Conservation (phyloP, 2,113 vertebrate genomes). For the Proteles cristata region DNA sequence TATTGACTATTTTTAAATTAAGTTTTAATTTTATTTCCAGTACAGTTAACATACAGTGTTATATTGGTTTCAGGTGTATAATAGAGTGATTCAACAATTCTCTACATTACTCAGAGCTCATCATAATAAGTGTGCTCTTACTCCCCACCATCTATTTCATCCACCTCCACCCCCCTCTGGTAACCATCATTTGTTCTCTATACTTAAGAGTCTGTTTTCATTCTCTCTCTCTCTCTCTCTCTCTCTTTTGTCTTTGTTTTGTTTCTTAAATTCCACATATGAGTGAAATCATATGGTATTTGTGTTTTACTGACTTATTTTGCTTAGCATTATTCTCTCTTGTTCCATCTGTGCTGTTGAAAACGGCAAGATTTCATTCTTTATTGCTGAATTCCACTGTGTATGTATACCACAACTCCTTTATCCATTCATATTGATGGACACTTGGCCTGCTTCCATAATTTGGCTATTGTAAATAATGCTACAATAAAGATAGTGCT, state of each 20-base stretch:
- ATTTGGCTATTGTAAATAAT: neutral
- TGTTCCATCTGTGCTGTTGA: neutral
- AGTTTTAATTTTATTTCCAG: neutral
- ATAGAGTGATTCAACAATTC: neutral
- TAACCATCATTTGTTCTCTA: neutral
- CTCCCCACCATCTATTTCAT: neutral
- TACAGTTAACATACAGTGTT: neutral
- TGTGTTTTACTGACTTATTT: neutral
- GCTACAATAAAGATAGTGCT: neutral
- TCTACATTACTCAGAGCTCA: neutral
- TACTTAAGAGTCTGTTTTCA: neutral
- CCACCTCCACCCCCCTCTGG: neutral
- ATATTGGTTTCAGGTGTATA: neutral
- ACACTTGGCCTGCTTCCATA: neutral
- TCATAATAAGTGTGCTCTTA: neutral
- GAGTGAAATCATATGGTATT: neutral
- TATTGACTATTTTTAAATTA: neutral
- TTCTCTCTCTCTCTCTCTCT: neutral
- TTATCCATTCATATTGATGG: neutral
- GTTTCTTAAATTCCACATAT: neutral
- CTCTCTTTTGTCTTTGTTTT: neutral
- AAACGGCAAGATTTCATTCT: neutral
- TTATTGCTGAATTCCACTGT: neutral
- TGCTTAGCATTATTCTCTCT: neutral
- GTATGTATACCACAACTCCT: neutral